Base-by-base conservation (phyloP, 2,113 vertebrate species). In the Melanerpes aurifrons region DNA sequence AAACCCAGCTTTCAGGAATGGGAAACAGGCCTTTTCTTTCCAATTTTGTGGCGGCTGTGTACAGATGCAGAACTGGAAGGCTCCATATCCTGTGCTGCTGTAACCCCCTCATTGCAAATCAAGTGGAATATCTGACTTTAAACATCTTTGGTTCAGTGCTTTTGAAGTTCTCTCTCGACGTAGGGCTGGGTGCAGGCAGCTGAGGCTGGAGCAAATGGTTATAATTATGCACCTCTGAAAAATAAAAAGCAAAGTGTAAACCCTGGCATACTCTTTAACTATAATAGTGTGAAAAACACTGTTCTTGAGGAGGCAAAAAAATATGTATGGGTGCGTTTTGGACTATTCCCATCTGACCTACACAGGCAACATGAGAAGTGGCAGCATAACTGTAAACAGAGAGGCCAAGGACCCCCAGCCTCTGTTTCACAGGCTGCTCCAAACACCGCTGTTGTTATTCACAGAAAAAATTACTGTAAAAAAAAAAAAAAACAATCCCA, bases 301-400 rank as follows among this genome's bases (percentile, higher is more conserved):
- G 47, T 48, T 93, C 66, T 54, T 54, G 90, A 59, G 70, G 86
- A 89, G 92, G 68, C 71, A 78, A 58, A 68, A 57, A 68, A 90
- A 89, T 56, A 63, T 21, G 90, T 72, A 3, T 71, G 37, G 81
- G 78, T 73, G 87, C 87, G 3, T 84, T 92, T 83, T 75, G 79
- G 87, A 3, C 87, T 89, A 94, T 96, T 97, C 94, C 93, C 94
- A 85, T 26, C 26, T 89, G 96, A 85, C n/a, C 82, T 40, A 78
- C 66, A 1, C 29, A 6, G 88, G 92, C 79, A 82, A 6, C 90
- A 82, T 4, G 93, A 93, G 93, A 94, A 94, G 84, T 92, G 95
- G 85, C 93, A 73, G 90, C 68, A 5, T 74, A 79, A 62, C 92
- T 97, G 94, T 80, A 93, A 95, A 96, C 92, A 94, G 89, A 95